These are phyloP conservation scores for Siphlonurus alternatus DNA, from an alignment of 2,888 invertebrate genomes.

Conservation along the genomic window DNA sequence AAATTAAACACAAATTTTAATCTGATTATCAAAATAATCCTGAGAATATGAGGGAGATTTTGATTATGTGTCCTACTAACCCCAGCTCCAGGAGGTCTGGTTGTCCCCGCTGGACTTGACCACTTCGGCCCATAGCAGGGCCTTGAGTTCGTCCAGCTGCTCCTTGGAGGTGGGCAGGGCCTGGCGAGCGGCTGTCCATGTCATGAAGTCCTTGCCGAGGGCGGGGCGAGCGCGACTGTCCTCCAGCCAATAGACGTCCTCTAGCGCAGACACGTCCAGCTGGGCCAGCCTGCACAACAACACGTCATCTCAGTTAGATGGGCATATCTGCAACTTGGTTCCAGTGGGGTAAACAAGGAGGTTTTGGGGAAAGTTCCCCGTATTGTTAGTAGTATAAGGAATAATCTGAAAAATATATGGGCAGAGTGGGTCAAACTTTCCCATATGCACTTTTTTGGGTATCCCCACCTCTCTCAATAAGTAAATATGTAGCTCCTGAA, in stretches of 20 bases:
- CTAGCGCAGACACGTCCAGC: constrained; percentile 68
- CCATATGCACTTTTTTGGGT: too few species aligned
- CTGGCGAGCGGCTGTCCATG: constrained; percentile 66
- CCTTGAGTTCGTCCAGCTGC: constrained; percentile 57
- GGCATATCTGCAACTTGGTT: too few species aligned
- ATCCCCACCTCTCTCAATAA: too few species aligned
- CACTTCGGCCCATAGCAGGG: constrained; percentile 70
- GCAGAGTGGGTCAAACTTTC: too few species aligned
- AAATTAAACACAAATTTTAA: too few species aligned
- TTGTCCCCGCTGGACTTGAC: constrained; percentile 64
- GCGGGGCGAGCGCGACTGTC: constrained; percentile 60
- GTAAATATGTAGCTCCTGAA: too few species aligned
- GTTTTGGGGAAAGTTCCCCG: not conserved
- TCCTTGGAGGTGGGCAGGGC: constrained; percentile 68
- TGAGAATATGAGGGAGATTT: too few species aligned
- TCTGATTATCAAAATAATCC: too few species aligned
- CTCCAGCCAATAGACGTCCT: constrained; percentile 82
- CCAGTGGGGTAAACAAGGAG: not conserved
- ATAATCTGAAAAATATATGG: too few species aligned
- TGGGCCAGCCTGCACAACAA: constrained; percentile 41
- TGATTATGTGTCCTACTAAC: too few species aligned
- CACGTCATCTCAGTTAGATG: not conserved
- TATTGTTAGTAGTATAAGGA: too few species aligned
- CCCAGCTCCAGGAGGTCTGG: constrained; percentile 83
- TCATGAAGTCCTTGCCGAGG: constrained; percentile 59